phyloP scores from a whole-genome alignment of 2,113 vertebrate genomes.

The Oryzias melastigma region DNA sequence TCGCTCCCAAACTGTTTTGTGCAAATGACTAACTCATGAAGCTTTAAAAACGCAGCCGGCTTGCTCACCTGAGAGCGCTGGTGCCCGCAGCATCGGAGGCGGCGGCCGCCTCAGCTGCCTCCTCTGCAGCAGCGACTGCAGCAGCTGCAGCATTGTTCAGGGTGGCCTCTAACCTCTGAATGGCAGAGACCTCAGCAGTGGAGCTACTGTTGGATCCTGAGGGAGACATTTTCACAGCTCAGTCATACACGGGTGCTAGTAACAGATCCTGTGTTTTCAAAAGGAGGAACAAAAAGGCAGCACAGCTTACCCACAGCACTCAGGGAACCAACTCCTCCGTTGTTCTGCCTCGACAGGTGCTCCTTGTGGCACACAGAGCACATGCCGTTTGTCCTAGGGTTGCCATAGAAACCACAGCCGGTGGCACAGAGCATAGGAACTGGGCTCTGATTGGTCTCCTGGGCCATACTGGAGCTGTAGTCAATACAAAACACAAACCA shows the following conservation, averaged over 20 bases:
- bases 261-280: neutral
- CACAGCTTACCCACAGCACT: slow-evolving; percentile 71
- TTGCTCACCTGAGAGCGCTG: slow-evolving; percentile 59
- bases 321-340: slow-evolving; percentile 80
- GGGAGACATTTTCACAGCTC: neutral
- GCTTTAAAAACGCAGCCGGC: neutral
- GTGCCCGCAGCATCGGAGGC: slow-evolving; percentile 77
- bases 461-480: slow-evolving; percentile 78
- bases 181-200: slow-evolving; percentile 84
- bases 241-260: neutral
- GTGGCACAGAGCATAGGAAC: slow-evolving; percentile 85
- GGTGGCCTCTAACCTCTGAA: slow-evolving; percentile 87
- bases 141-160: slow-evolving; percentile 82
- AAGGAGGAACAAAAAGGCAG: neutral
- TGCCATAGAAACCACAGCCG: slow-evolving; percentile 89
- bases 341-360: slow-evolving; percentile 85
- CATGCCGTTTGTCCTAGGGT: slow-evolving; percentile 88
- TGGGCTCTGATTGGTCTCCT: slow-evolving; percentile 88
- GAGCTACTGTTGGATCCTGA: slow-evolving; percentile 81
- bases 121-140: slow-evolving; percentile 74
- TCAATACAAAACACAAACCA: slow-evolving; percentile 11
- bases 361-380: slow-evolving; percentile 91
- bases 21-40: no score
- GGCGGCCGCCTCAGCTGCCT: slow-evolving; percentile 69
- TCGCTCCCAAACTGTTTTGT: no score